Evolutionary conservation across 2,113 vertebrate genomes (phyloP).

Genomic region (Menidia beryllina): DNA sequence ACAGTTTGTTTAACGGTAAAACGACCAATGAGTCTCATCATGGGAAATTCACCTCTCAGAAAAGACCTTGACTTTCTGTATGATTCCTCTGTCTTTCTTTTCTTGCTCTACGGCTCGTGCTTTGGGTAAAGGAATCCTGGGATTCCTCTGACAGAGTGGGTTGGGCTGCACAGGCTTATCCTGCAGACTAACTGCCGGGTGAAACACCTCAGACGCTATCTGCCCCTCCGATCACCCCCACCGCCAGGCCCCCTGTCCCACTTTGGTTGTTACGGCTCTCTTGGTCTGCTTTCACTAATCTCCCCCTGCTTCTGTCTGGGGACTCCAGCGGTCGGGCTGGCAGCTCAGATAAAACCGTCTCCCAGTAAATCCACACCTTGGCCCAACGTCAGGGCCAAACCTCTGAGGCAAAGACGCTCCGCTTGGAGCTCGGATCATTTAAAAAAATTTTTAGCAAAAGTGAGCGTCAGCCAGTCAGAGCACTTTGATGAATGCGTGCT

Average conservation of each 20-base stretch:
- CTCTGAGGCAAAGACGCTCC: not conserved
- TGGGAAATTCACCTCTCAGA: no score
- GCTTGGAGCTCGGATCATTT: not conserved
- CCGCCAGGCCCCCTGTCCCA: conserved; percentile 46
- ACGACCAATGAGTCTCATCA: no score
- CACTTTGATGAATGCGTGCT: conserved; percentile 22
- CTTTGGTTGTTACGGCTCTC: conserved; percentile 41
- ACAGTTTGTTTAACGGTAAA: no score
- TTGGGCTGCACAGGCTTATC: no score
- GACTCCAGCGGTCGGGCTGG: conserved; percentile 1
- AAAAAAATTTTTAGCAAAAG: not conserved
- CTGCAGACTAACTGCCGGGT: conserved; percentile 15
- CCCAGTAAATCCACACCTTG: not conserved
- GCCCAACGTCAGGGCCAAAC: not conserved
- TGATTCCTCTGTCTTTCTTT: no score
- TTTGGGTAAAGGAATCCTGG: not conserved
- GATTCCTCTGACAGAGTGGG: conserved; percentile 1
- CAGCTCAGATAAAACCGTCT: conserved; percentile 6
- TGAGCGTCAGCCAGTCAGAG: conserved; percentile 12
- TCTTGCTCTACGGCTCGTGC: no score
- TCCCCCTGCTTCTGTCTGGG: conserved; percentile 19
- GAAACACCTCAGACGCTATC: conserved; percentile 51
- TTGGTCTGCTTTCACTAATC: conserved; percentile 27
- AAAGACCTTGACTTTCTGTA: no score
- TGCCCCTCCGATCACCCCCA: conserved; percentile 34